Evolutionary conservation across 2,113 vertebrate genomes (phyloP).

Genomic region (Fukomys damarensis): DNA sequence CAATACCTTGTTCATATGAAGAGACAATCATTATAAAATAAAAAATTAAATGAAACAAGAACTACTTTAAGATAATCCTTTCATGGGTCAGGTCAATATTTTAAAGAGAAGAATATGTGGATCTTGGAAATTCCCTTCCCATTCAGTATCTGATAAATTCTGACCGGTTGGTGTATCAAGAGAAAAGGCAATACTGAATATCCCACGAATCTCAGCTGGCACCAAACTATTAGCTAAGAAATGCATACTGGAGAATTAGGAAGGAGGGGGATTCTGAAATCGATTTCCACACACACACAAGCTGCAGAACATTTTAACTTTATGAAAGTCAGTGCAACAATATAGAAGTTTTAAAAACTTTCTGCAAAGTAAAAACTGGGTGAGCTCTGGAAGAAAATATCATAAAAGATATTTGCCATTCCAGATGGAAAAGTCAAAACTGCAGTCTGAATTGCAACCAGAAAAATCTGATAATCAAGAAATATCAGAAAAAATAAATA

Average conservation of each 20-base stretch:
- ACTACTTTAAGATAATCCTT: constrained; percentile 26
- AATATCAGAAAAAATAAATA: no score
- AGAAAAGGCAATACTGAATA: constrained; percentile 18
- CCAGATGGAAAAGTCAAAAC: constrained; percentile 55
- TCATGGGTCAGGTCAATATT: constrained; percentile 30
- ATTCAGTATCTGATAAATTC: constrained; percentile 50
- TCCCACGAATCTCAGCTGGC: neutral
- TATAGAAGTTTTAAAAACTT: neutral
- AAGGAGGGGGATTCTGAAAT: neutral
- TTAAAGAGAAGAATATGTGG: constrained; percentile 1
- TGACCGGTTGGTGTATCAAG: neutral
- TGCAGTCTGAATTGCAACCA: neutral
- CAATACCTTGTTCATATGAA: neutral
- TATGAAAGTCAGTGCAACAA: neutral
- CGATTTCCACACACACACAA: constrained; percentile 24
- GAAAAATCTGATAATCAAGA: constrained; percentile 62
- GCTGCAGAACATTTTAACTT: constrained; percentile 32
- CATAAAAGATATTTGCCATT: constrained; percentile 18
- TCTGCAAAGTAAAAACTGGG: constrained; percentile 37
- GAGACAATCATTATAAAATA: neutral
- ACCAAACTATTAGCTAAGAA: neutral
- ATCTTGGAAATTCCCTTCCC: constrained; percentile 38
- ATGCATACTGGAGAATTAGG: neutral
- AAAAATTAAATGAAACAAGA: constrained; percentile 26
- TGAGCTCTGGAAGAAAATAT: neutral